Evolutionary conservation across 2,888 invertebrate genomes (phyloP), one percentile per base, ranked within the genome.

Genomic region (Diplolepis rosae): DNA sequence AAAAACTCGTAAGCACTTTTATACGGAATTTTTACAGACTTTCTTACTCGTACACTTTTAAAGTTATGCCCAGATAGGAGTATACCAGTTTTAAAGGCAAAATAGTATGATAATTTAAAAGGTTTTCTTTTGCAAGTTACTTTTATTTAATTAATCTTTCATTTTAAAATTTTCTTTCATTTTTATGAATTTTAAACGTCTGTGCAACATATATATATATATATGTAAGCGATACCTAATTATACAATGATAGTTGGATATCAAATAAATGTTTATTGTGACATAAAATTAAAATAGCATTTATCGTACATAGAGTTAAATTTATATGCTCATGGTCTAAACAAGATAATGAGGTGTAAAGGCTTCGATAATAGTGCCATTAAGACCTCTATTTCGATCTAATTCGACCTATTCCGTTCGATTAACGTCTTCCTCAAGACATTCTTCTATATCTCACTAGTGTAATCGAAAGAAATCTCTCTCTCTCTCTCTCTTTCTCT

Each of bases 1-100:
- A 56, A 35, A 35, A 22, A 22, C 13, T 35, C 18, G 13, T 56
- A 56, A 56, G 35, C 56, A 56, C 35, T 56, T 56, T 42, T 13
- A 42, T 42, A 42, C 42, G 13, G 3, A 42, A 42, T 15, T 42
- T 42, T 56, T 35, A 56, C 35, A 35, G 56, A 13, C 35, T 56
- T 22, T 18, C 2, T 13, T 22, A 5, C 18, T 0, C 15, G 22
- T 56, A 35, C 32, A 35, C 6, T 4, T 56, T 22, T 22, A 56
- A 35, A 18, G n/a, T n/a, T n/a, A n/a, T n/a, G 13, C 13, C 24
- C 24, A 13, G 27, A 50, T 50, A 50, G 27, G 27, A 50, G 24
- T 50, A 24, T 50, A 24, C 22, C 50, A 27, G 13, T 50, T 50
- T 24, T 13, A 50, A 24, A 24, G 24, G 27, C 27, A 50, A 7